Conservation (phyloP, 2,888 invertebrate species). For the Cheilosia pagana region DNA sequence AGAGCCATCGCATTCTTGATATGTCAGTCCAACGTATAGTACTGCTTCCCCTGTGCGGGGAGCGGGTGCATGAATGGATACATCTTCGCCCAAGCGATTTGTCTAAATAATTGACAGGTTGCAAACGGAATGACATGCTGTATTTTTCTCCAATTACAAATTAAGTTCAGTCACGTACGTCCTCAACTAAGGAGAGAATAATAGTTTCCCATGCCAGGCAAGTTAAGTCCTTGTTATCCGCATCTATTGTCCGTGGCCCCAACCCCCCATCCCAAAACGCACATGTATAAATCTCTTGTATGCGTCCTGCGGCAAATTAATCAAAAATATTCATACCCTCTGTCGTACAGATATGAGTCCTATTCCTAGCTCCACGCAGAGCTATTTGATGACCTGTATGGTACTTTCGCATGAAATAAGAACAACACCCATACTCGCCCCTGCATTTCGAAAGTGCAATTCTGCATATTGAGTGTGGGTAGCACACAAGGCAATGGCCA, state of each 20-base stretch:
- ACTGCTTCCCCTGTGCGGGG: not conserved
- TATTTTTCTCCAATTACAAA: conserved; percentile 66
- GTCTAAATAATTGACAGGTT: conserved; percentile 70
- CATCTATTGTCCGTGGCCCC: conserved; percentile 8
- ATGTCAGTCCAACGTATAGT: not conserved
- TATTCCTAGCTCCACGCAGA: not conserved
- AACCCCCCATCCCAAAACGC: not conserved
- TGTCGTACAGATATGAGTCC: conserved; percentile 5
- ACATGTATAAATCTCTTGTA: not conserved
- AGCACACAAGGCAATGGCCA: not conserved
- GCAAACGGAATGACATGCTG: conserved; percentile 53
- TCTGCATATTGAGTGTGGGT: not conserved
- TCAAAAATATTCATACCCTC: conserved; percentile 67
- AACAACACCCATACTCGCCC: not conserved
- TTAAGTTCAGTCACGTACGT: conserved; percentile 52
- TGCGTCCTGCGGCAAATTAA: conserved; percentile 53
- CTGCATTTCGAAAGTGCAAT: conserved; percentile 1
- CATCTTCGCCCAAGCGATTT: conserved; percentile 52
- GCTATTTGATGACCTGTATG: conserved; percentile 19
- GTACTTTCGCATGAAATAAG: conserved; percentile 5
- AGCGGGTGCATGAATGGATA: not conserved
- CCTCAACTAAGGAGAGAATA: not conserved
- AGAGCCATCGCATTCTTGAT: conserved; percentile 11
- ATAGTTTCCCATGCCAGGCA: conserved; percentile 11
- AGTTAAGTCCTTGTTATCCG: conserved; percentile 29